phyloP scores from a whole-genome alignment of 2,888 invertebrate genomes.

The Nesidiocoris tenuis region DNA sequence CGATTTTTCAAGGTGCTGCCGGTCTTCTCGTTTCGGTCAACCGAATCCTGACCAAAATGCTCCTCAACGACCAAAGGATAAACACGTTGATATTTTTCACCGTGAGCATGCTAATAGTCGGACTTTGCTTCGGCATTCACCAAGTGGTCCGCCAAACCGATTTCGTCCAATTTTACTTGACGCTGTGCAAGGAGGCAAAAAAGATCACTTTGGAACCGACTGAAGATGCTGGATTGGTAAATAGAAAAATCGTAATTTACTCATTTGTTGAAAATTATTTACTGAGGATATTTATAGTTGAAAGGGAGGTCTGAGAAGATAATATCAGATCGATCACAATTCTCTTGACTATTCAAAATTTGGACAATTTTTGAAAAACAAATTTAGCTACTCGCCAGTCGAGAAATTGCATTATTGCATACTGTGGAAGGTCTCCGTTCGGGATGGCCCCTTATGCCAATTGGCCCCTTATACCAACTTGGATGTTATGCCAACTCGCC shows the following conservation, averaged over 20 bases:
- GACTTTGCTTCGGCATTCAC: slow-evolving; percentile 75
- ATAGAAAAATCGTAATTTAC: slow-evolving; percentile 50
- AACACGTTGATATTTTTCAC: slow-evolving; percentile 87
- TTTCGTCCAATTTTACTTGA: slow-evolving; percentile 80
- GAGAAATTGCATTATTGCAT: no score
- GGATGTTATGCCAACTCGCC: no score
- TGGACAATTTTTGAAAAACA: no score
- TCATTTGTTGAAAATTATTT: not conserved
- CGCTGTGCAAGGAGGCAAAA: slow-evolving; percentile 69
- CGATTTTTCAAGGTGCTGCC: slow-evolving; percentile 84
- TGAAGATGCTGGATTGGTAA: slow-evolving; percentile 78
- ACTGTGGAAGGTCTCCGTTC: no score
- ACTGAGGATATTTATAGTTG: not conserved
- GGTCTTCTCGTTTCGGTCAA: slow-evolving; percentile 84
- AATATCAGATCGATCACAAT: no score
- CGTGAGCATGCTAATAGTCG: slow-evolving; percentile 73
- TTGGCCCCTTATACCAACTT: no score
- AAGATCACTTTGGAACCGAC: slow-evolving; percentile 81
- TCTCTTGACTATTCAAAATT: no score
- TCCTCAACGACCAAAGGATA: slow-evolving; percentile 71
- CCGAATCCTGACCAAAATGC: slow-evolving; percentile 77
- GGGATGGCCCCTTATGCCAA: no score
- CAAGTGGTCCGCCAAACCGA: slow-evolving; percentile 75
- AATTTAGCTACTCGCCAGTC: no score
- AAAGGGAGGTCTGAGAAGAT: no score